Base-by-base conservation (phyloP, 2,797 vertebrate species). In the Caiman crocodilus region DNA sequence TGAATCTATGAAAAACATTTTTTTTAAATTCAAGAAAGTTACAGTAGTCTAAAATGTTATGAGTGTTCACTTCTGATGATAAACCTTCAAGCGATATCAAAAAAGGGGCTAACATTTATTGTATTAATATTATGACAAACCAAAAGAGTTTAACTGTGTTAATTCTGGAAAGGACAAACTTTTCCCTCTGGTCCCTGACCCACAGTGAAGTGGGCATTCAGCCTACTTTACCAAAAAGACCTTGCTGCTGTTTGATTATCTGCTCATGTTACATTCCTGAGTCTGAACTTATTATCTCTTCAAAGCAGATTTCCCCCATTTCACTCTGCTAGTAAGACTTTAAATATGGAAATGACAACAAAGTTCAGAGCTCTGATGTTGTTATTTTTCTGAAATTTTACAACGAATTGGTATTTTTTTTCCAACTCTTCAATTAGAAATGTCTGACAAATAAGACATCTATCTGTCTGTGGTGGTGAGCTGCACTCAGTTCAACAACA, bases 401-500 rank as follows among this genome's bases (percentile, higher is more conserved):
- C 0, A 2, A 71, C 84, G 65, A 92, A 88, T 81, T 83, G 16
- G 30, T 77, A 86, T 74, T 30, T 87, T 80, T 87, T 35, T 0
- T 94, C 91, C 89, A 92, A 85, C 12, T 78, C 25, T 55, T 35
- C 21, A 87, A 88, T 42, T 58, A 79, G 64, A 17, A 1, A 85
- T 21, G 30, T 56, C 60, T 94, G 75, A 89, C 35, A 65, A 85
- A 94, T 82, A 35, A 73, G 64, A 79, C 90, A 89, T 87, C 88
- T 94, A 89, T 87, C 88, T 94, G 86, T 55, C 42, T 11, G 42
- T n/a, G 7, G 28, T 93, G 79, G 87, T 90, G 88, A 86, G 84
- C 16, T 91, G 42, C 23, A 71, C 21, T 63, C 55, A 69, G 35
- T 85, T 67, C 20, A 85, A 65, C 83, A 87, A 78, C 82, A 96